Evolutionary conservation across 2,888 invertebrate species (phyloP), one percentile per base, ranked within the genome.

Genomic region (Leucania comma): DNA sequence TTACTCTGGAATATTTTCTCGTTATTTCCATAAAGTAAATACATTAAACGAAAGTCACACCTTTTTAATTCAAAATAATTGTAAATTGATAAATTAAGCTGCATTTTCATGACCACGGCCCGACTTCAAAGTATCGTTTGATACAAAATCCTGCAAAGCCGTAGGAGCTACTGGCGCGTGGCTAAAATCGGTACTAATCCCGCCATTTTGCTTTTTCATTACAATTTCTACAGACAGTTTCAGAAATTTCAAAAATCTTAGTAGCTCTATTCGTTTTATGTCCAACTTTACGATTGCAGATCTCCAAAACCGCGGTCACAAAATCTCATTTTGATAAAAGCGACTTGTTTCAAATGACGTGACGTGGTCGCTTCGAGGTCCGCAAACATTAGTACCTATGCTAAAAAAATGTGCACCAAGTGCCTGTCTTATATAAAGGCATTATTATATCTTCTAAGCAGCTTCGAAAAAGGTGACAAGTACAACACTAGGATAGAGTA

Each of bases 401-500:
- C 75, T 70, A 63, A 50, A 20, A 38, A 56, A 62, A 75, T 29
- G 29, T 68, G 78, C 72, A 79, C 78, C 48, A 81, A 72, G 78
- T 79, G 78, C 79, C 79, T 79, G 72, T 79, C 72, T 65, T 81
- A 35, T 59, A 53, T 81, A 81, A 59, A 81, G 68, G 78, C 82
- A 78, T 77, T 72, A 56, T 71, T 77, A 61, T 56, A 72, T 59
- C 76, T 66, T 68, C 54, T 80, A 84, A 75, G 83, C 80, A 72
- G 68, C 78, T 80, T 76, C 70, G 69, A 54, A 71, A 58, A 82
- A 56, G 42, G 65, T 74, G 61, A 79, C 65, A 84, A 84, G 84
- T 84, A 84, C 84, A 84, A 84, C 53, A 65, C 29, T 84, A 85
- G 81, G 70, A 66, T 85, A 42, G 42, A 42, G 42, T 42, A 67